Evolutionary conservation across 2,888 invertebrate genomes (phyloP).

Genomic region (Standfussiana lucernea): DNA sequence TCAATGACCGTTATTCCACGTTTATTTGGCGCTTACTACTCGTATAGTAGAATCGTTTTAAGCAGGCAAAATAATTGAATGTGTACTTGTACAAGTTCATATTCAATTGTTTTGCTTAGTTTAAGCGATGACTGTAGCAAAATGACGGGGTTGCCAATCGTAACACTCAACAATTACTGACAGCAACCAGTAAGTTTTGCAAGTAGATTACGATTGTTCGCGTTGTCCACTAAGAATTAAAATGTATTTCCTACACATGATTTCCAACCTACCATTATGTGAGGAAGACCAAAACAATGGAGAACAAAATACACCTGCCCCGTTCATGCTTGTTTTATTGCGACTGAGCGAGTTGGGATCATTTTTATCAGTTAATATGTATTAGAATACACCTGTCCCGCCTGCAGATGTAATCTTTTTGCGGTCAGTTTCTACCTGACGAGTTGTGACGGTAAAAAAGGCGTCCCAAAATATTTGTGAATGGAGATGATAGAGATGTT

Average conservation of each 20-base stretch:
- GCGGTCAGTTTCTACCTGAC: conserved; percentile 51
- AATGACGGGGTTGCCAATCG: too few species aligned
- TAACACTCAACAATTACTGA: too few species aligned
- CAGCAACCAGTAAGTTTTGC: too few species aligned
- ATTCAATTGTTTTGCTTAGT: too few species aligned
- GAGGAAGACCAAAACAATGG: neutral
- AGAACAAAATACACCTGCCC: conserved; percentile 40
- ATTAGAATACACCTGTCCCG: conserved; percentile 45
- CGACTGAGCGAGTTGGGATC: conserved; percentile 12
- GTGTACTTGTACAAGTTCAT: too few species aligned
- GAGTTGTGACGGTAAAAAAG: conserved; percentile 19
- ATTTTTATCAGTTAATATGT: conserved; percentile 29
- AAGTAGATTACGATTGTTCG: too few species aligned
- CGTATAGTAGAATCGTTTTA: too few species aligned
- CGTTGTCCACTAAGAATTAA: neutral
- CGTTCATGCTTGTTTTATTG: neutral
- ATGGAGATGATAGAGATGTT: conserved; percentile 19
- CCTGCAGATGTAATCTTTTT: conserved; percentile 46
- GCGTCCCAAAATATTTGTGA: conserved; percentile 21
- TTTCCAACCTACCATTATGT: neutral
- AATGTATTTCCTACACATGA: neutral
- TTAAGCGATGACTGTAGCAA: too few species aligned
- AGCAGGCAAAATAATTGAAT: too few species aligned
- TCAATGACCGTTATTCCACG: too few species aligned
- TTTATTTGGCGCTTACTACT: too few species aligned